These are phyloP conservation scores for Mercenaria mercenaria DNA, from an alignment of 1,140 invertebrate species.

Conservation along the genomic window DNA sequence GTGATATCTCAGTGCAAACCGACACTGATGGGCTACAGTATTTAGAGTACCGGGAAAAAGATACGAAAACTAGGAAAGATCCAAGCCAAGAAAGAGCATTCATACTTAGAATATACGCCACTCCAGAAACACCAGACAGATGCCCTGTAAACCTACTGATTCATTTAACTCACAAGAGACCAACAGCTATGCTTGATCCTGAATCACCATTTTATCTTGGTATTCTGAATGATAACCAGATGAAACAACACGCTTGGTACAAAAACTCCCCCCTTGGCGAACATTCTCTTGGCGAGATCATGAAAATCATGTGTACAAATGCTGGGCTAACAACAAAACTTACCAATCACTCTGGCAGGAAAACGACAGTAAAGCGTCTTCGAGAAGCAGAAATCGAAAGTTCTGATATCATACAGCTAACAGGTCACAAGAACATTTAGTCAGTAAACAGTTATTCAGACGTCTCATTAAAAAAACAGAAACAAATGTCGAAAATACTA, in stretches of 20 bases:
- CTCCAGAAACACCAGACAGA: slow-evolving; percentile 4
- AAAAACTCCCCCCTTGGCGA: background rate
- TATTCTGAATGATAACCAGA: background rate
- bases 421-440: background rate
- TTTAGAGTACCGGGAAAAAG: background rate
- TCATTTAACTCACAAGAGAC: background rate
- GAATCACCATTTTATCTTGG: background rate
- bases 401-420: background rate
- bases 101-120: background rate
- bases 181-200: background rate
- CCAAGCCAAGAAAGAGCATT: background rate
- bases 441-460: background rate
- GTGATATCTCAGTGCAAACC: background rate
- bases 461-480: background rate
- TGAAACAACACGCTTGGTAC: background rate
- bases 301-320: background rate
- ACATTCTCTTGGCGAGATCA: background rate
- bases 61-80: background rate
- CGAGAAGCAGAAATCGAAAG: background rate
- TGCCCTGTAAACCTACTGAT: background rate
- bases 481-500: background rate
- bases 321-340: background rate
- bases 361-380: background rate
- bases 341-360: background rate
- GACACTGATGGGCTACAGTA: background rate